Percentiles rank a stretch among this genome's conserved stretches.
These are phyloP conservation scores for Agrilus mali DNA, from an alignment of 2,888 invertebrate genomes.

Conservation along the genomic window DNA sequence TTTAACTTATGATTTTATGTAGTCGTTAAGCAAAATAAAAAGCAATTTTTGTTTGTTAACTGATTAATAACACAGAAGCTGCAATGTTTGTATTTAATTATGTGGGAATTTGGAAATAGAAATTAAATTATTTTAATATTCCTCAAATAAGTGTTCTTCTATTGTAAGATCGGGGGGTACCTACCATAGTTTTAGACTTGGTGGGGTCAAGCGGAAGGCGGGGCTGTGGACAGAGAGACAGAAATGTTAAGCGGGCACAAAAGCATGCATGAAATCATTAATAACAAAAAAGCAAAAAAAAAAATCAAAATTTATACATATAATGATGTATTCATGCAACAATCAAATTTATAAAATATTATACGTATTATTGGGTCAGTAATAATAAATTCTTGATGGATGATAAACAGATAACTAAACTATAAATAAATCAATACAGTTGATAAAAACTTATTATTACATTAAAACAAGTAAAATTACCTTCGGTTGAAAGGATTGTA, in stretches of 20 bases:
- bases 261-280: constrained; percentile 10
- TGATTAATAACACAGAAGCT: no score
- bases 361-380: not conserved
- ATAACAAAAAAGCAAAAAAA: no score
- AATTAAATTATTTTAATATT: no score
- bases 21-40: no score
- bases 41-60: no score
- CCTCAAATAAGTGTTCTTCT: no score
- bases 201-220: constrained; percentile 30
- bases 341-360: no score
- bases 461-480: constrained; percentile 33
- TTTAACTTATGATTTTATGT: no score
- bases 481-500: constrained; percentile 81
- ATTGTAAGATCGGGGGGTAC: constrained; percentile 8
- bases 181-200: constrained; percentile 32
- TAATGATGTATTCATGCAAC: no score
- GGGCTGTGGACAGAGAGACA: constrained; percentile 33
- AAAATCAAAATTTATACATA: no score
- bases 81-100: no score
- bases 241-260: constrained; percentile 23
- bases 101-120: no score
- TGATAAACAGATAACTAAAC: not conserved
- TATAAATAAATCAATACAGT: not conserved
- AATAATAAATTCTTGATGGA: not conserved
- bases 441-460: not conserved